These are phyloP conservation scores for Coleophora flavipennella DNA, from an alignment of 2,888 invertebrate species.

Conservation along the genomic window DNA sequence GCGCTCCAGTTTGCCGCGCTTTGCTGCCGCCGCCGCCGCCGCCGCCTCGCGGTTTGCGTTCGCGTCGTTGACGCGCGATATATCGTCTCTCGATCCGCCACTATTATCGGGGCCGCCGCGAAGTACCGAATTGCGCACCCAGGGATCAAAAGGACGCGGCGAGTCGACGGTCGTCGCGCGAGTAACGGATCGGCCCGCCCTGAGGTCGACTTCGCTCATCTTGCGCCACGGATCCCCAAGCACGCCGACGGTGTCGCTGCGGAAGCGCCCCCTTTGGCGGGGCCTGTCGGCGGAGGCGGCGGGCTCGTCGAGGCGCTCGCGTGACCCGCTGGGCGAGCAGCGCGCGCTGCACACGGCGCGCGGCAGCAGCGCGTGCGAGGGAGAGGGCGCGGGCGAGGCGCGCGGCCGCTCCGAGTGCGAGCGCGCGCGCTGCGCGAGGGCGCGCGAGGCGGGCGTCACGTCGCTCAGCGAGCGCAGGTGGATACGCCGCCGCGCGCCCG, in stretches of 20 bases:
- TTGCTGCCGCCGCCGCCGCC: constrained; percentile 11
- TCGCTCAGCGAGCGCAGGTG: constrained; percentile 64
- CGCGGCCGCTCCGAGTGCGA: constrained; percentile 56
- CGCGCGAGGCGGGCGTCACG: constrained; percentile 56
- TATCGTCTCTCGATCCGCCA: too few species aligned
- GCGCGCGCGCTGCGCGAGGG: constrained; percentile 46
- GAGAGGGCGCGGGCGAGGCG: constrained; percentile 30
- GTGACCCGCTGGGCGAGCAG: constrained; percentile 32
- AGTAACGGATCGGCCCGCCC: constrained; percentile 13
- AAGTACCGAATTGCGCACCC: constrained; percentile 23
- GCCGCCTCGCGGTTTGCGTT: too few species aligned
- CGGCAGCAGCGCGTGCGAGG: constrained; percentile 51
- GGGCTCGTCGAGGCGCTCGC: constrained; percentile 14
- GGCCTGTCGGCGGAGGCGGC: constrained; percentile 24
- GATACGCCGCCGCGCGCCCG: constrained; percentile 49
- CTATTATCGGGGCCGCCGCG: constrained; percentile 8
- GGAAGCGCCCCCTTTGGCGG: constrained; percentile 23
- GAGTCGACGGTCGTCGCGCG: constrained; percentile 24
- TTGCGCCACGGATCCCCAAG: constrained; percentile 47
- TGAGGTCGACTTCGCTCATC: constrained; percentile 43
- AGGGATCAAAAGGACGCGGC: constrained; percentile 27
- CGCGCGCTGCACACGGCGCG: constrained; percentile 38
- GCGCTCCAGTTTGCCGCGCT: constrained; percentile 39
- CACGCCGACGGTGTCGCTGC: constrained; percentile 23
- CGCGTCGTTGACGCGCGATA: too few species aligned